Evolutionary conservation across 1,140 invertebrate genomes (phyloP).

Genomic region (Drosophila bipectinata): DNA sequence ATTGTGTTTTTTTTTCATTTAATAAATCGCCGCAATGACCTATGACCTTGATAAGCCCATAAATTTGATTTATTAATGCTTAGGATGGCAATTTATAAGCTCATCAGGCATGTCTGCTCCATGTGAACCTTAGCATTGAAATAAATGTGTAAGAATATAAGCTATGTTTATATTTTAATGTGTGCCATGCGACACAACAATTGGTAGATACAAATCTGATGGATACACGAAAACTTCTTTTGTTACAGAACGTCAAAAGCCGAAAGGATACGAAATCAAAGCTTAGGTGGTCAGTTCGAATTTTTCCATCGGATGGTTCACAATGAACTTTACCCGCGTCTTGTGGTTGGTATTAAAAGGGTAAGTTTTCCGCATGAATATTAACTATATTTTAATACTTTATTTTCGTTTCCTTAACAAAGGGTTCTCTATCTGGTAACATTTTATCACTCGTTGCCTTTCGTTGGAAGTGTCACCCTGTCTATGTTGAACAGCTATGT

Average conservation of each 20-base stretch:
- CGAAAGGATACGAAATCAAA: conserved; percentile 15
- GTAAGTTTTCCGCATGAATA: conserved; percentile 23
- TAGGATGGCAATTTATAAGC: conserved; percentile 1
- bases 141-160: conserved; percentile 19
- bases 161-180: conserved; percentile 13
- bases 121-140: conserved; percentile 32
- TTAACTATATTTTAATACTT: not conserved
- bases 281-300: conserved; percentile 18
- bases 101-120: not conserved
- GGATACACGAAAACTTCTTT: conserved; percentile 1
- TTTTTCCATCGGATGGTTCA: conserved; percentile 22
- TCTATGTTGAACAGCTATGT: conserved; percentile 63
- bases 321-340: conserved; percentile 53
- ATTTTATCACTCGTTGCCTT: conserved; percentile 54
- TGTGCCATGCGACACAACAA: conserved; percentile 30
- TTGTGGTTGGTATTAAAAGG: conserved; percentile 41
- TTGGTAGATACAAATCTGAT: conserved; percentile 49
- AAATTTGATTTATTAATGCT: conserved; percentile 9
- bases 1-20: not conserved
- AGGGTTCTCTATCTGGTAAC: conserved; percentile 56
- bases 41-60: conserved; percentile 3
- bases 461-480: conserved; percentile 46
- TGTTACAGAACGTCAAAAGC: conserved; percentile 13
- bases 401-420: not conserved
- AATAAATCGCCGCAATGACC: conserved; percentile 9